Conservation (phyloP, 2,113 vertebrate genomes). For the Pachycephala philippinensis region DNA sequence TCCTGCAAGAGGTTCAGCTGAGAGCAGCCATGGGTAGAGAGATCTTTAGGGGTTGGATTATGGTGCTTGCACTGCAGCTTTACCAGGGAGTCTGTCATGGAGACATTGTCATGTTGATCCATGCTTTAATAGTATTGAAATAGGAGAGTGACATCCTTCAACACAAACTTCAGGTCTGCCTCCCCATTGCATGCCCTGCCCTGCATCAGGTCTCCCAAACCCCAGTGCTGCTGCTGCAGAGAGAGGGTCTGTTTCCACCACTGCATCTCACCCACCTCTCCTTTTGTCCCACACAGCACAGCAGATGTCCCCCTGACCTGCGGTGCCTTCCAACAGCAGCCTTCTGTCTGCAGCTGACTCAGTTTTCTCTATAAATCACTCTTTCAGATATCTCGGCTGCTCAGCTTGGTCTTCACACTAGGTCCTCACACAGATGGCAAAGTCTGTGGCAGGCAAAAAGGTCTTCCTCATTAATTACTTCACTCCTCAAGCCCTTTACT, state of each 20-base stretch:
- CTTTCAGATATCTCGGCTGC: background rate
- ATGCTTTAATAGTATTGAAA: background rate
- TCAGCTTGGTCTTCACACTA: background rate
- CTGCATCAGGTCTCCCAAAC: background rate
- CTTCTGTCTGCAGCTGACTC: background rate
- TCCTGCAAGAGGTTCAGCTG: background rate
- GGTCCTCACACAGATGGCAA: background rate
- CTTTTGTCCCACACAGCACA: background rate
- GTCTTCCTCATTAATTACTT: conserved; percentile 3
- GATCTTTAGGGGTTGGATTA: background rate
- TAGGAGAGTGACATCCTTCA: background rate
- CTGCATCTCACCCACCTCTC: fast-evolving
- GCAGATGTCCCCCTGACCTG: fast-evolving
- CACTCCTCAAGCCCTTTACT: background rate
- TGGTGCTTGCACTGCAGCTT: background rate
- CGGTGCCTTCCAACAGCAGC: background rate
- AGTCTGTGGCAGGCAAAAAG: background rate
- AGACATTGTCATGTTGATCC: background rate
- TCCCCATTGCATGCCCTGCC: fast-evolving
- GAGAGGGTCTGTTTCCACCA: background rate
- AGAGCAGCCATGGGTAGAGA: background rate
- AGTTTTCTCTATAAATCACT: background rate
- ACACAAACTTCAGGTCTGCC: background rate
- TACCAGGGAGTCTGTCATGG: background rate
- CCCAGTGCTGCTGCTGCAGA: background rate